Evolutionary conservation across 2,797 vertebrate genomes (phyloP).

Genomic region (Scarus forsteni): DNA sequence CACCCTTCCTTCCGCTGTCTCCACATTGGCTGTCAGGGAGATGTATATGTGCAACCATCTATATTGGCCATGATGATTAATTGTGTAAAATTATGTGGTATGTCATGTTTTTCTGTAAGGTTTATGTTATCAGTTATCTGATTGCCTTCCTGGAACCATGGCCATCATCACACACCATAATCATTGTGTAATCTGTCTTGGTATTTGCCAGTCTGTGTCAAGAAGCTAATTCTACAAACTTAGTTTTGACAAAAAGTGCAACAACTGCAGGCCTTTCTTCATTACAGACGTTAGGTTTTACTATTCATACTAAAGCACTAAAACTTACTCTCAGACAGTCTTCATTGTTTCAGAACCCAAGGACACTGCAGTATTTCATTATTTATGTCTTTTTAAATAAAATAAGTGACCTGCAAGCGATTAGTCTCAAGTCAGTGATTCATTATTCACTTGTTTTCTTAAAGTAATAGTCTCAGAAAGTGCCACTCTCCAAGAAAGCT

Average conservation of each 20-base stretch:
- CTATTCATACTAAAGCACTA: neutral
- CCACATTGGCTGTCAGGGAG: no score
- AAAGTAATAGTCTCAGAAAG: neutral
- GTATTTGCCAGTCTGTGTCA: neutral
- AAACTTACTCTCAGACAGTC: neutral
- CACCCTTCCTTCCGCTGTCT: no score
- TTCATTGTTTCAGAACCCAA: neutral
- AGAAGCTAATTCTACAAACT: neutral
- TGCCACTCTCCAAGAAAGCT: neutral
- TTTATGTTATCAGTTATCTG: no score
- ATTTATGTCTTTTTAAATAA: neutral
- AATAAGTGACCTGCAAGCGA: neutral
- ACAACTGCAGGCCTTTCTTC: slow-evolving; percentile 4
- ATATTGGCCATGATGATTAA: no score
- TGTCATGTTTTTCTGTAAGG: no score
- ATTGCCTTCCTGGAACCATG: no score
- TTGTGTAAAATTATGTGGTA: no score
- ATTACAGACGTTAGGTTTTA: neutral
- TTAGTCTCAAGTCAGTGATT: slow-evolving; percentile 2
- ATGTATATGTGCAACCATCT: no score
- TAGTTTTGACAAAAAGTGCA: slow-evolving; percentile 5
- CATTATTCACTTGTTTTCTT: slow-evolving; percentile 6
- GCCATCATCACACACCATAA: no score
- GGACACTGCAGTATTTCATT: neutral
- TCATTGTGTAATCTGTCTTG: neutral